Evolutionary conservation across 2,113 vertebrate species (phyloP), one percentile per base, ranked within the genome.

Genomic region (Gila orcuttii): DNA sequence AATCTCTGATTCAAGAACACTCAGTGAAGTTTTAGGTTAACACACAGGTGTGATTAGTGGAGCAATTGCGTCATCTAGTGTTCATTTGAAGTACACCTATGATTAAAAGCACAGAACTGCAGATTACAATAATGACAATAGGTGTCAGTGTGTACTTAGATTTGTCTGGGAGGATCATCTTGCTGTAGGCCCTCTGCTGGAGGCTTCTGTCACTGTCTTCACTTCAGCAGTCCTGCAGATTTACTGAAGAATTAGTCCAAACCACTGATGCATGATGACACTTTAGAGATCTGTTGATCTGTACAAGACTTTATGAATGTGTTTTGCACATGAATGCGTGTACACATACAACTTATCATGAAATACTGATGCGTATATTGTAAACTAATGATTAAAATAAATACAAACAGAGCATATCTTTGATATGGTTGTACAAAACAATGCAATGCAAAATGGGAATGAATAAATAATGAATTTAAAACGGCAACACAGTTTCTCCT

Each of bases 111-210:
- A 36, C 4, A 52, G 36, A 85, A 42, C 9, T n/a, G 79, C 36
- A 82, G 60, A 76, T 39, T 15, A 0, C 10, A 11, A 57, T 23
- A 25, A 6, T 15, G 83, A n/a, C 83, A 50, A 71, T 82, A 82
- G 87, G 36, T 69, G 83, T 60, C 83, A 85, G 62, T 42, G 71
- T 57, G 6, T 36, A 31, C 50, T 45, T 5, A 82, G 0, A 50
- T 85, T 69, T 88, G 39, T 6, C 33, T 39, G 4, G 12, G 2
- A 42, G 45, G 57, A 17, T 60, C 1, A 11, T 36, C 12, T 23
- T 3, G 25, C 9, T 15, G 10, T 15, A 17, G 5, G 64, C 76
- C 87, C 50, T 50, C 87, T 88, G 55, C 57, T 83, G 87, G 87
- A 62, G 19, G 21, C 19, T 52, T 82, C 62, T 50, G 62, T 6